Conservation (phyloP, 2,113 vertebrate species). For the Phalacrocorax brasilianus region DNA sequence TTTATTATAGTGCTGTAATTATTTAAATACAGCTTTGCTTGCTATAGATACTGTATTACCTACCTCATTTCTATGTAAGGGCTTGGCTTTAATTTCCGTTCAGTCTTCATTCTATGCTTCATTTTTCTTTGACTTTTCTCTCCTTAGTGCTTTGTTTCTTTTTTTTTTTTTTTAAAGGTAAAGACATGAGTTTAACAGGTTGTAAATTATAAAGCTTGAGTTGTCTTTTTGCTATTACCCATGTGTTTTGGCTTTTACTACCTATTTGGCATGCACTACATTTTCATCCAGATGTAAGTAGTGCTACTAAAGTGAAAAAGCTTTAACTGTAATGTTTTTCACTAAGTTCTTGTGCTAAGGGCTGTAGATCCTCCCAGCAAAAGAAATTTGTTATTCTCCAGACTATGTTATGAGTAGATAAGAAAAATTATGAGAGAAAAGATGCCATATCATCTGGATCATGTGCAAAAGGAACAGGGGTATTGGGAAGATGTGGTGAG, state of each 20-base stretch:
- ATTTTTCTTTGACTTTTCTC: background rate
- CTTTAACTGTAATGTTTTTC: background rate
- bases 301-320: background rate
- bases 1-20: background rate
- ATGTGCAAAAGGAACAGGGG: background rate
- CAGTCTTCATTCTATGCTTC: background rate
- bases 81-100: background rate
- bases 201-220: background rate
- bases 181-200: background rate
- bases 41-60: background rate
- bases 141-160: background rate
- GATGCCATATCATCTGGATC: background rate
- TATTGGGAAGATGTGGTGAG: background rate
- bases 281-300: background rate
- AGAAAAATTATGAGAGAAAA: background rate
- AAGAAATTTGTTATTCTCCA: background rate
- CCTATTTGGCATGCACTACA: background rate
- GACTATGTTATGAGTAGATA: background rate
- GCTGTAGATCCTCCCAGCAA: background rate
- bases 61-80: background rate
- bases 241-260: slow-evolving; percentile 16
- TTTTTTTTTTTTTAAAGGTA: background rate
- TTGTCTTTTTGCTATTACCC: background rate
- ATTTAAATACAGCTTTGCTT: background rate
- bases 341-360: background rate